Base-by-base conservation (phyloP, 2,888 invertebrate genomes). In the Leptinotarsa peninsularis region DNA sequence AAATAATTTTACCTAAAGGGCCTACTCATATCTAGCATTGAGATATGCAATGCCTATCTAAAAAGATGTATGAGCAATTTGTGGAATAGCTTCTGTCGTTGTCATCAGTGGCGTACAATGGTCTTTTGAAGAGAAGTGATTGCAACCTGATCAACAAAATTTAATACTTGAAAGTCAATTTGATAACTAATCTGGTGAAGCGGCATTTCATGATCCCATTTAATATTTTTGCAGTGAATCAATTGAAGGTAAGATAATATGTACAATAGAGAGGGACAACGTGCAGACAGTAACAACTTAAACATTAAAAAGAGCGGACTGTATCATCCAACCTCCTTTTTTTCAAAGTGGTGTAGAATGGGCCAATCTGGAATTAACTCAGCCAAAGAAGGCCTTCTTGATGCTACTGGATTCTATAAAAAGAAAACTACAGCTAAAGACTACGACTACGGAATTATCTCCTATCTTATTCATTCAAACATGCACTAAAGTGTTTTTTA, bases 311-410 rank as follows among this genome's bases (percentile, higher is more conserved):
- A 77, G 81, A 77, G 81, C 82, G 82, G 84, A 83, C 80, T 82
- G 83, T 85, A 83, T 84, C 85, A 83, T 91, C 94, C 93, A 94
- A 96, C 95, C 95, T 96, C 95, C 92, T 93, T 92, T 91, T 91
- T 93, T 91, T 91, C 91, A 92, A 93, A 93, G 91, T 93, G 93
- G 90, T 94, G 94, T 88, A 96, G 93, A 89, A 93, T 94, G 88
- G 97, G 97, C 97, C 97, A 98, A 91, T 97, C 97, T 88, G 97
- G 97, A 90, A 98, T 97, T 91, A 97, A 92, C 91, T 98, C 97
- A 87, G 96, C 96, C 90, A 97, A 92, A 87, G 96, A 96, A 88
- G 93, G 94, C 91, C 96, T 93, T 92, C 96, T 93, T 85, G 91
- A 90, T 89, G 90, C 88, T 88, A 87, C 86, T 82, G 88, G 87